These are phyloP conservation scores for Liolophura sinensis DNA, from an alignment of 1,140 invertebrate genomes.

Conservation along the genomic window DNA sequence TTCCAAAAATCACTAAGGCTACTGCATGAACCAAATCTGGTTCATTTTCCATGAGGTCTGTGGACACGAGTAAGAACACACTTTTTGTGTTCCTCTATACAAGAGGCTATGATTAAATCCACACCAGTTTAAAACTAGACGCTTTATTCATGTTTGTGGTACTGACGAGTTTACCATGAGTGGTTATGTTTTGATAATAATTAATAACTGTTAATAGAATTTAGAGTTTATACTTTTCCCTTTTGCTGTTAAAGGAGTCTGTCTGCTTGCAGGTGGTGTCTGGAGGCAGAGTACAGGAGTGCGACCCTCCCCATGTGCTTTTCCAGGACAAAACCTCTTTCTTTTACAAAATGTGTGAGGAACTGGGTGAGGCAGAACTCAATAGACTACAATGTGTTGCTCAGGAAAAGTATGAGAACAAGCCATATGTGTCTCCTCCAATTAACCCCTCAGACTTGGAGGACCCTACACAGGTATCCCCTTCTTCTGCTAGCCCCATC, in stretches of 20 bases:
- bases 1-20: too few relatives aligned
- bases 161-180: too few relatives aligned
- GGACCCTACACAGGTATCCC: constrained; percentile 12
- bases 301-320: constrained; percentile 28
- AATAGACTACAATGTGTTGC: constrained; percentile 24
- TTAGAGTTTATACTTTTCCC: background rate
- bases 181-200: too few relatives aligned
- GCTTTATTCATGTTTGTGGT: too few relatives aligned
- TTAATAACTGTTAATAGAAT: too few relatives aligned
- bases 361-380: constrained; percentile 21
- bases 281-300: constrained; percentile 29
- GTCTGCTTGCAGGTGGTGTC: constrained; percentile 20
- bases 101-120: too few relatives aligned
- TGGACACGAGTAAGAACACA: too few relatives aligned
- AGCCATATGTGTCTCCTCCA: constrained; percentile 30
- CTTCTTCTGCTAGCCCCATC: constrained; percentile 7
- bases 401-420: constrained; percentile 33
- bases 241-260: background rate
- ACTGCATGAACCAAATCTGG: too few relatives aligned
- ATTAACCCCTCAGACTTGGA: constrained; percentile 28
- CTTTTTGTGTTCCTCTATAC: too few relatives aligned
- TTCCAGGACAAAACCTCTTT: constrained; percentile 27
- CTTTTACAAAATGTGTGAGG: constrained; percentile 23
- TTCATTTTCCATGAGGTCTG: too few relatives aligned
- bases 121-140: too few relatives aligned